Percentiles rank a stretch among this genome's conserved stretches.
Evolutionary conservation across 2,888 invertebrate genomes (phyloP).

Genomic region (Busseola fusca): DNA sequence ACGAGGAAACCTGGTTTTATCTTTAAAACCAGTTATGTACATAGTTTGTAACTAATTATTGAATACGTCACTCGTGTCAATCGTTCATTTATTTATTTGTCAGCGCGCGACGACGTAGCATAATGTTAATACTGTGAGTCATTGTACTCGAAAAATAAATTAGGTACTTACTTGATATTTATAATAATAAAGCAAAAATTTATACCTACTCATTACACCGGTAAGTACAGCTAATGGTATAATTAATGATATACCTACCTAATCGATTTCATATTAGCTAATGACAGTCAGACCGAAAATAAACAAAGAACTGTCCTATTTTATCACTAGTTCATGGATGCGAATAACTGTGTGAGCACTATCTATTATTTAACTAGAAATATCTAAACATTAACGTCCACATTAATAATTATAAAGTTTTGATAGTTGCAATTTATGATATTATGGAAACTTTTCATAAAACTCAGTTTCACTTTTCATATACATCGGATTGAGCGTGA

Average conservation of each 20-base stretch:
- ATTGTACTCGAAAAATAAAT: constrained; percentile 67
- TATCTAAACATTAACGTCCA: constrained; percentile 7
- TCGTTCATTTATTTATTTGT: constrained; percentile 65
- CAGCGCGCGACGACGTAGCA: constrained; percentile 62
- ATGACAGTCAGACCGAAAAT: constrained; percentile 16
- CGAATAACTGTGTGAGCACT: constrained; percentile 7
- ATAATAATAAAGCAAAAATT: constrained; percentile 15
- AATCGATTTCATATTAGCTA: constrained; percentile 26
- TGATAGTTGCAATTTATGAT: constrained; percentile 10
- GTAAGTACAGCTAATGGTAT: constrained; percentile 20
- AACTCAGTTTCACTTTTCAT: constrained; percentile 14
- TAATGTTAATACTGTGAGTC: constrained; percentile 63
- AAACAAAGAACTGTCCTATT: constrained; percentile 17
- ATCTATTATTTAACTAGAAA: constrained; percentile 5
- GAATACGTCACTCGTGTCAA: constrained; percentile 63
- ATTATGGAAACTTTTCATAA: constrained; percentile 22
- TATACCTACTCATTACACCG: constrained; percentile 10
- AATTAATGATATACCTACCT: constrained; percentile 12
- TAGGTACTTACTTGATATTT: constrained; percentile 37
- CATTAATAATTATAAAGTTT: constrained; percentile 8
- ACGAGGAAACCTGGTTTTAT: constrained; percentile 81
- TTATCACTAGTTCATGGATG: constrained; percentile 11
- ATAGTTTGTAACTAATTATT: constrained; percentile 61
- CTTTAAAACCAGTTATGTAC: constrained; percentile 65
- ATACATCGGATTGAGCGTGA: constrained; percentile 5